A percentile compares a stretch with the other conserved stretches of the same genome.
Conservation (phyloP, 2,113 vertebrate species). For the Sprattus sprattus region DNA sequence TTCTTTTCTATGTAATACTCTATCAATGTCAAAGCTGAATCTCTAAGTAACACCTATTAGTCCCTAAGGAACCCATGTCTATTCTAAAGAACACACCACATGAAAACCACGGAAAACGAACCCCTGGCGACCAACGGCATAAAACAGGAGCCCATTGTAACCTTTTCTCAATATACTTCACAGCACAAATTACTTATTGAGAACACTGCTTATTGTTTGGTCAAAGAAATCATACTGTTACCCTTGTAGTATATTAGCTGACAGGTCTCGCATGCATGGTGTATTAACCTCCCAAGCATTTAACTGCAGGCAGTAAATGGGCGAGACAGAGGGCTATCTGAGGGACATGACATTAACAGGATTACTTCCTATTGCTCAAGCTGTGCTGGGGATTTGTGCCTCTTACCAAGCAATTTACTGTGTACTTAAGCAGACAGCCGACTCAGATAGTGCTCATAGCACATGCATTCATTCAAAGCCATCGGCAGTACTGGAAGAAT, state of each 20-base stretch:
- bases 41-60: background rate
- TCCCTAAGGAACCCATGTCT: background rate
- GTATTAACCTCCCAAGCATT: slow-evolving; percentile 7
- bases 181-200: background rate
- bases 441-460: slow-evolving; percentile 6
- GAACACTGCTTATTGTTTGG: background rate
- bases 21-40: background rate
- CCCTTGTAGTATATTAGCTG: background rate
- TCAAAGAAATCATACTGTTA: background rate
- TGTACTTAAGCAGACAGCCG: slow-evolving; percentile 12
- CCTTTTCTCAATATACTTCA: background rate
- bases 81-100: background rate
- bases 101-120: background rate
- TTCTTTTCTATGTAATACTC: background rate
- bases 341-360: background rate
- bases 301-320: background rate
- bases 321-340: background rate
- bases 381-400: slow-evolving; percentile 4
- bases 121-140: background rate
- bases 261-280: background rate
- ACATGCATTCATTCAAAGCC: slow-evolving; percentile 2
- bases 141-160: background rate
- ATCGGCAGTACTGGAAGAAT: background rate
- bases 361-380: slow-evolving; percentile 4
- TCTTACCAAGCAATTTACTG: slow-evolving; percentile 20